Conservation (phyloP, 2,888 invertebrate species). For the Nyleta sp. region DNA sequence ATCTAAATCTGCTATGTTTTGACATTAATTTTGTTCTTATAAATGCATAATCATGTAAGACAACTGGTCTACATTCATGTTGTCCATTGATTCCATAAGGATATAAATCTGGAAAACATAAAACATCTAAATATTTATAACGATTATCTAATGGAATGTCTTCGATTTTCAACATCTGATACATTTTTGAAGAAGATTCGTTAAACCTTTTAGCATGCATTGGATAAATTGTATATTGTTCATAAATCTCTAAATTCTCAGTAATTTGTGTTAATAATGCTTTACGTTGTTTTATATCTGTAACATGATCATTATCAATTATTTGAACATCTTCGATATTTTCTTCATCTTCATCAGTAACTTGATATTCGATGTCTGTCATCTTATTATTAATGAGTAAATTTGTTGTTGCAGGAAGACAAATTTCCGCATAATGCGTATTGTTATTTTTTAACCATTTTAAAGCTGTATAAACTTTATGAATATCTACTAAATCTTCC, state of each 20-base stretch:
- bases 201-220: constrained; percentile 65
- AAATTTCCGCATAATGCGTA: constrained; percentile 21
- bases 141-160: constrained; percentile 65
- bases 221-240: constrained; percentile 61
- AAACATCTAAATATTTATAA: constrained; percentile 49
- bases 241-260: neutral
- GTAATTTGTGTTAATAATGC: constrained; percentile 12
- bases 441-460: constrained; percentile 71
- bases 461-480: constrained; percentile 58
- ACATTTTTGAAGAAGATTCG: constrained; percentile 60
- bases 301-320: too few relatives aligned
- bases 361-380: neutral
- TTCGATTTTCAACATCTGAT: constrained; percentile 68
- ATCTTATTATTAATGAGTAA: too few relatives aligned
- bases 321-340: neutral
- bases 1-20: constrained; percentile 66
- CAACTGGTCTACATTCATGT: constrained; percentile 51
- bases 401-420: neutral
- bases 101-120: constrained; percentile 66
- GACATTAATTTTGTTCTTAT: constrained; percentile 67
- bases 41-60: constrained; percentile 63
- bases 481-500: constrained; percentile 18
- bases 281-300: neutral
- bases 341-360: neutral
- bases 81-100: constrained; percentile 59